Evolutionary conservation across 2,113 vertebrate species (phyloP), one percentile per base, ranked within the genome.

Genomic region (Casuarius casuarius): DNA sequence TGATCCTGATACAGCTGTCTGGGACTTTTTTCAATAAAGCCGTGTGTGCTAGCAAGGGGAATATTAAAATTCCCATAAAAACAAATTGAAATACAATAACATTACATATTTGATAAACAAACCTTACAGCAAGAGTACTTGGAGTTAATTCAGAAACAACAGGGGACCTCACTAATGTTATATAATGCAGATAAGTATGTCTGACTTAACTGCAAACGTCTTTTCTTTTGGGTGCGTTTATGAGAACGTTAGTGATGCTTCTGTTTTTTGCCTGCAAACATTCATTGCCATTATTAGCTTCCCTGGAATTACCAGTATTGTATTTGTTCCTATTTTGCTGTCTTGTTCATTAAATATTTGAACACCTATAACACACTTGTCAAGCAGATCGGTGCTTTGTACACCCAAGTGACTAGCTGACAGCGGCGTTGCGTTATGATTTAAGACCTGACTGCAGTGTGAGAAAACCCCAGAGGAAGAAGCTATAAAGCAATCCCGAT

Each of bases 101-200:
- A 35, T 87, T 96, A 54, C 78, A 65, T 92, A 97, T 96, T 95
- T 92, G 84, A 86, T 91, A 92, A 94, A 87, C 96, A 97, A 94
- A 79, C 93, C 71, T 51, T 95, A 44, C 54, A 86, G 48, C 2
- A 9, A 90, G 65, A 92, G 76, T 84, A 77, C 89, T 93, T 89
- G 70, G 96, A 97, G 95, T 97, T 97, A 98, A 98, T 98, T 97
- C 97, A 95, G 95, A 97, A 97, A 95, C 90, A 95, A 81, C 87
- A 85, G 40, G 49, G 51, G 48, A 67, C 84, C 87, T 92, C 95
- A 71, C 93, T 94, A 97, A 96, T 96, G 82, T 95, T 97, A 82
- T 88, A 88, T 73, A 97, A 95, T 76, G 84, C 85, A 94, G 95
- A 95, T 87, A 96, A 96, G 87, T 94, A 73, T 88, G 82, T 95